Conservation (phyloP, 2,113 vertebrate species). For the Sapajus apella region DNA sequence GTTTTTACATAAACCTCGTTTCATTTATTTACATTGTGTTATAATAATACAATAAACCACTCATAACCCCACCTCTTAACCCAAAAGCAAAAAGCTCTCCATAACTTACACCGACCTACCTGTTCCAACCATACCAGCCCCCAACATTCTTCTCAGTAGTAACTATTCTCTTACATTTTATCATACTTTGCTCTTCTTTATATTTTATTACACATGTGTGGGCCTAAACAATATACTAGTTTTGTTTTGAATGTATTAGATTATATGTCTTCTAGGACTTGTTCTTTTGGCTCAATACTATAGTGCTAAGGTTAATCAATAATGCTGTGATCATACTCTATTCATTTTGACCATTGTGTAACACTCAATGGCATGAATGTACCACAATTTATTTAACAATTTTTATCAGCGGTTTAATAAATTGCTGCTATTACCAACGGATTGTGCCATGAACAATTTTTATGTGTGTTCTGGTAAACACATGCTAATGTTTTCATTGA, state of each 20-base stretch:
- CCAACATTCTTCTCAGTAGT: neutral
- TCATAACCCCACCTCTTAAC: neutral
- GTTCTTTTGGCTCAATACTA: neutral
- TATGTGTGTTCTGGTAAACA: neutral
- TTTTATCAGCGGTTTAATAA: neutral
- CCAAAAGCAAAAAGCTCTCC: neutral
- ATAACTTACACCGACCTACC: neutral
- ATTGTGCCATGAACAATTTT: neutral
- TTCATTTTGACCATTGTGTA: neutral
- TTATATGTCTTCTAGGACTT: constrained; percentile 10
- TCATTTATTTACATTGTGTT: constrained; percentile 11
- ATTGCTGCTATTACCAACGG: neutral
- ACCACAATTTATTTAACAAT: neutral
- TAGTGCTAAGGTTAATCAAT: neutral
- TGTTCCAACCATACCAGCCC: neutral
- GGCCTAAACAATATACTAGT: neutral
- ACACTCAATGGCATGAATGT: neutral
- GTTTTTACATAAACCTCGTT: neutral
- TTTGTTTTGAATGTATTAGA: constrained; percentile 2
- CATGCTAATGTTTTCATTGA: neutral
- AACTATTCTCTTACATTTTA: neutral
- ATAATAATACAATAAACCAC: constrained; percentile 17
- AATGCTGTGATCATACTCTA: neutral
- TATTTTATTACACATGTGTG: neutral
- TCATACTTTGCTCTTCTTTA: neutral